phyloP scores from a whole-genome alignment of 2,888 invertebrate species.

The Zootermopsis nevadensis region DNA sequence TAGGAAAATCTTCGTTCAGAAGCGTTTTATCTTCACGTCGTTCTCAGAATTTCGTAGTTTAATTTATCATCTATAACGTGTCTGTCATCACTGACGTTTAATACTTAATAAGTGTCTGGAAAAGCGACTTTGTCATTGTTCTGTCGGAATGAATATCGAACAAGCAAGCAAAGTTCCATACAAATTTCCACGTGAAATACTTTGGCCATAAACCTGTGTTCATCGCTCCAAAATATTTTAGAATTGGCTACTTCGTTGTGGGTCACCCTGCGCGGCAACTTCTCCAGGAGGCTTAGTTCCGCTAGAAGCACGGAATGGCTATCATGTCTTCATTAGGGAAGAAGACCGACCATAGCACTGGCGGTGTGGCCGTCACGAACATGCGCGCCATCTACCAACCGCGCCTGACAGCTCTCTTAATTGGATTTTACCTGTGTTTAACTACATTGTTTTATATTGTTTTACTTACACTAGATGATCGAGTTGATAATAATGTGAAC shows the following conservation, averaged over 20 bases:
- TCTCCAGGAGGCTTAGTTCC: background rate
- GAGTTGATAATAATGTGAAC: background rate
- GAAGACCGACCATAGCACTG: background rate
- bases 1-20: too few relatives aligned
- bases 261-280: background rate
- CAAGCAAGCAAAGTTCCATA: too few relatives aligned
- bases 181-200: too few relatives aligned
- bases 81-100: too few relatives aligned
- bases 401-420: background rate
- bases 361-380: conserved; percentile 3
- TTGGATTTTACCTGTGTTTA: conserved; percentile 2
- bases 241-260: background rate
- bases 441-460: conserved; percentile 11
- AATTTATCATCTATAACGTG: too few relatives aligned
- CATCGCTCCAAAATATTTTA: too few relatives aligned
- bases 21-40: too few relatives aligned
- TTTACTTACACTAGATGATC: background rate
- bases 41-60: too few relatives aligned
- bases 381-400: conserved; percentile 10
- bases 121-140: too few relatives aligned
- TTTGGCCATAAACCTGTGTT: too few relatives aligned
- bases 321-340: conserved; percentile 10
- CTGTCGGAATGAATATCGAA: too few relatives aligned
- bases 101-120: too few relatives aligned
- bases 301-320: background rate